Percentiles rank a stretch among this genome's conserved stretches.
Evolutionary conservation across 2,113 vertebrate genomes (phyloP).

Genomic region (Turnix velox): DNA sequence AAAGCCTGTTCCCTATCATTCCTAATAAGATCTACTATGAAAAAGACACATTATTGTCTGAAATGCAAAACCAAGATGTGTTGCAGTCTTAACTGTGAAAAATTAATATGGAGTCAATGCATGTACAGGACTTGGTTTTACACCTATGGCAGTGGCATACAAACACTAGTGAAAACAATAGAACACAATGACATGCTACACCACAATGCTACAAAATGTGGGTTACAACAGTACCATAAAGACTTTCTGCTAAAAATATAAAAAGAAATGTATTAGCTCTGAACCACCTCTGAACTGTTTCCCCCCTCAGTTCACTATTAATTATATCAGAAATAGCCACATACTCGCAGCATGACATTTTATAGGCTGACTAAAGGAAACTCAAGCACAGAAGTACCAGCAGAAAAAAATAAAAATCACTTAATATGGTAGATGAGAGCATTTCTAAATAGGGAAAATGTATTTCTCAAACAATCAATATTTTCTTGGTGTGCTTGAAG

Average conservation of each 20-base stretch:
- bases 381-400: not conserved
- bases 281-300: not conserved
- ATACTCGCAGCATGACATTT: not conserved
- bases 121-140: not conserved
- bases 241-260: not conserved
- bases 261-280: not conserved
- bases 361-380: not conserved
- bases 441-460: not conserved
- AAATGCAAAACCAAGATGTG: not conserved
- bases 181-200: not conserved
- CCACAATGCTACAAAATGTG: not conserved
- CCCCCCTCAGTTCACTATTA: not conserved
- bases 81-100: not conserved
- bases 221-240: not conserved
- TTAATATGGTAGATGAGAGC: not conserved
- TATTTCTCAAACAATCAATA: not conserved
- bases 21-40: not conserved
- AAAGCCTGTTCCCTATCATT: not conserved
- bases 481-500: not conserved
- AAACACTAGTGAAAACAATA: not conserved
- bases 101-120: not conserved
- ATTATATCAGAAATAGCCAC: not conserved
- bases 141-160: fast-evolving
- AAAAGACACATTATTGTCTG: not conserved
- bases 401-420: not conserved